Evolutionary conservation across 2,888 invertebrate genomes (phyloP), one percentile per base, ranked within the genome.

Genomic region (Ectemnius lituratus): DNA sequence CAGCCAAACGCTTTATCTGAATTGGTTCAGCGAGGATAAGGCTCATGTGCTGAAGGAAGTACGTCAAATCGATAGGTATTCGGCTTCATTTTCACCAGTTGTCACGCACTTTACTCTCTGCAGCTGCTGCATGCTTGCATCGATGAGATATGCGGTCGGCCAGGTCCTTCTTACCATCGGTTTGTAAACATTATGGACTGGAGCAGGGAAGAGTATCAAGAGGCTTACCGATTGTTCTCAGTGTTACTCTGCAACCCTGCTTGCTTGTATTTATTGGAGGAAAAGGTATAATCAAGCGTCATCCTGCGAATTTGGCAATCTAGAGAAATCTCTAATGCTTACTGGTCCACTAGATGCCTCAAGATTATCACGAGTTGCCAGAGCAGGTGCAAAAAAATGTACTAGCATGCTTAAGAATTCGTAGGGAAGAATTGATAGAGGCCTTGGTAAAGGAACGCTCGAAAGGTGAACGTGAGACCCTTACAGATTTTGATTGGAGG

Each of bases 401-500:
- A 52, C 68, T 87, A 59, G 75, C 67, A 23, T 90, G 90, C 70
- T 73, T 89, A 45, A 86, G 77, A 81, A 75, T 87, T 1, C 82
- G 89, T 37, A 84, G 83, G 52, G 84, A 87, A 62, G 84, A 87
- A 58, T 69, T 90, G 27, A 83, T 85, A 0, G 69, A 87, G 60
- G 86, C 86, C 56, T 70, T 88, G 56, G 65, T 87, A n/a, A 80
- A 59, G 45, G 81, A 88, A 57, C 70, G 78, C 37, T 86, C 91
- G 0, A 90, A 88, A 75, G 88, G 82, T 69, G 87, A 88, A 47
- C 76, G 75, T 2, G 82, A 89, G 49, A 88, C 92, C 1, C 86
- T 93, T 13, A 88, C 89, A 52, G 92, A 92, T 76, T 91, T 92
- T 75, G 93, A 93, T 83, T 93, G 93, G 92, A 92, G 91, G 86